Conservation (phyloP, 2,888 invertebrate genomes). For the Drosophila mercatorum region DNA sequence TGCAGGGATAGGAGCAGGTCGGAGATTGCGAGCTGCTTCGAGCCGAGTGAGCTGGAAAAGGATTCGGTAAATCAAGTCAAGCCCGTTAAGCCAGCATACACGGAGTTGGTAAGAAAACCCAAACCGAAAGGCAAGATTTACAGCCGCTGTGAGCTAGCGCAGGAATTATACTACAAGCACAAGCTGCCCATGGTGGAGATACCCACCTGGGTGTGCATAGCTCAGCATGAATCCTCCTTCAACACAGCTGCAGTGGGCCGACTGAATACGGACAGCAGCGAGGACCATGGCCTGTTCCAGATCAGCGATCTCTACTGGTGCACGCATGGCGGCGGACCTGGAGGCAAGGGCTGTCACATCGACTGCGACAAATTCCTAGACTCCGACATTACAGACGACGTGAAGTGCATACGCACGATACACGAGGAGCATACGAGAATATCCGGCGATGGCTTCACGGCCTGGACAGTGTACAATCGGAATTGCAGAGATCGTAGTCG, state of each 20-base stretch:
- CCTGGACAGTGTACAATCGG: constrained; percentile 89
- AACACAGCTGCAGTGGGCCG: constrained; percentile 88
- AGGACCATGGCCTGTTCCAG: constrained; percentile 90
- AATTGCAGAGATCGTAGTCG: constrained; percentile 86
- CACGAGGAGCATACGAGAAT: constrained; percentile 88
- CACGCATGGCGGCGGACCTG: constrained; percentile 83
- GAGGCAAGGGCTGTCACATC: constrained; percentile 87
- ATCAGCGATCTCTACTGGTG: constrained; percentile 90
- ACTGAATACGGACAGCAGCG: constrained; percentile 84
- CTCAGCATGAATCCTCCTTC: constrained; percentile 89
- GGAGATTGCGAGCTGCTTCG: constrained; percentile 69
- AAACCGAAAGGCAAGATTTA: constrained; percentile 85
- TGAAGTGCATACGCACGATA: constrained; percentile 88
- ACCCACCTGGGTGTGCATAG: constrained; percentile 89
- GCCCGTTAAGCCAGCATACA: constrained; percentile 10
- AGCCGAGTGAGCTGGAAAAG: constrained; percentile 42
- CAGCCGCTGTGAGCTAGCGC: constrained; percentile 89
- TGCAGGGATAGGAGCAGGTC: constrained; percentile 85
- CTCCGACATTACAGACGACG: constrained; percentile 89
- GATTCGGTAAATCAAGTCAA: background rate
- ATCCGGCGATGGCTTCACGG: constrained; percentile 90
- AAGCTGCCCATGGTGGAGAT: constrained; percentile 85
- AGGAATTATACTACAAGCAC: constrained; percentile 86
- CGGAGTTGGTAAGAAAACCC: constrained; percentile 1
- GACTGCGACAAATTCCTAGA: constrained; percentile 88